Conservation (phyloP, 2,888 invertebrate species). For the Diaperis boleti region DNA sequence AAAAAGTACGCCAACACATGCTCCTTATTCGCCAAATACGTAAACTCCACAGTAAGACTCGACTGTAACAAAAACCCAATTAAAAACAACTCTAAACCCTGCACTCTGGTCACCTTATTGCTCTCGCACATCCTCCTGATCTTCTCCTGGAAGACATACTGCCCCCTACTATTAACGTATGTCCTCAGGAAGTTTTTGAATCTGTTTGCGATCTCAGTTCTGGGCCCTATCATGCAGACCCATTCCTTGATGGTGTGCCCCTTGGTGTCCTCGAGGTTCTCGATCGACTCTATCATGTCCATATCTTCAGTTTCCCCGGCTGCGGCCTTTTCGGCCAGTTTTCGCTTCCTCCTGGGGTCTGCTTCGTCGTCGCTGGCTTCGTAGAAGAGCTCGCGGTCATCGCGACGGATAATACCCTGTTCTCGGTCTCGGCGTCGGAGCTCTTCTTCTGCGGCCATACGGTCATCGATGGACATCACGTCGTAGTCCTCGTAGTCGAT, state of each 20-base stretch:
- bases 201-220: constrained; percentile 94
- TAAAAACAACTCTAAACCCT: too few relatives aligned
- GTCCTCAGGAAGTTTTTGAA: constrained; percentile 94
- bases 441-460: constrained; percentile 91
- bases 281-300: constrained; percentile 95
- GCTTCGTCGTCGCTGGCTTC: constrained; percentile 67
- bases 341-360: constrained; percentile 75
- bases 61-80: constrained; percentile 64
- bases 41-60: constrained; percentile 94
- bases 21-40: constrained; percentile 88
- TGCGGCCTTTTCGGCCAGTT: constrained; percentile 90
- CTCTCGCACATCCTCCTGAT: constrained; percentile 95
- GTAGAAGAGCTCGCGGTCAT: constrained; percentile 89
- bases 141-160: constrained; percentile 91
- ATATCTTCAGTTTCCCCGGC: constrained; percentile 73
- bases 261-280: constrained; percentile 97
- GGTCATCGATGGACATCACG: constrained; percentile 86
- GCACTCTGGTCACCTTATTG: constrained; percentile 79
- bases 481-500: constrained; percentile 91
- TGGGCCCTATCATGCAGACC: constrained; percentile 95
- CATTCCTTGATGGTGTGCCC: constrained; percentile 96
- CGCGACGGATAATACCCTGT: constrained; percentile 69
- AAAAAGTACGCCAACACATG: constrained; percentile 96
- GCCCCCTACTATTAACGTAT: constrained; percentile 87
- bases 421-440: constrained; percentile 89